phyloP scores from a whole-genome alignment of 2,113 vertebrate species.

The Myxocyprinus asiaticus region DNA sequence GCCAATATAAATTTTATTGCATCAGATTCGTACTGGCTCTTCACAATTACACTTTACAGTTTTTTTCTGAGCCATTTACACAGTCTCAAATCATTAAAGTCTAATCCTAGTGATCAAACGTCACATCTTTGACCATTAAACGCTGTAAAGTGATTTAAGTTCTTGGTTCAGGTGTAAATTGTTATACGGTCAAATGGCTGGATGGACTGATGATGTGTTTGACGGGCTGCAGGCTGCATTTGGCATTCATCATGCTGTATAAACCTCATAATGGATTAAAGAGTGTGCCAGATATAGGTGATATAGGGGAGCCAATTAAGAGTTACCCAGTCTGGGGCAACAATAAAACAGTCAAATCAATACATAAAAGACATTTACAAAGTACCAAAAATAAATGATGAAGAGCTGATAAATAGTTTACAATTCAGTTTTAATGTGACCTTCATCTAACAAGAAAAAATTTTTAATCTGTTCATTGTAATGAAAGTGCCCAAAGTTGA shows the following conservation, averaged over 20 bases:
- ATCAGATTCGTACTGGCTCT: no score
- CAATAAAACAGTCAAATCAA: no score
- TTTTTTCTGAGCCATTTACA: background rate
- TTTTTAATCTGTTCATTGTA: no score
- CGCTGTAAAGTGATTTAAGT: background rate
- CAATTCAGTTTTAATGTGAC: no score
- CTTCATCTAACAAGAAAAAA: no score
- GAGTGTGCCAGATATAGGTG: slow-evolving; percentile 52
- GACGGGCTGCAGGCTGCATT: slow-evolving; percentile 8
- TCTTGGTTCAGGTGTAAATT: background rate
- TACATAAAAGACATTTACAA: no score
- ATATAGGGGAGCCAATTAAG: slow-evolving; percentile 57
- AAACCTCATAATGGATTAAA: slow-evolving; percentile 51
- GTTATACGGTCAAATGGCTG: slow-evolving; percentile 9
- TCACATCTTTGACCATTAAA: background rate
- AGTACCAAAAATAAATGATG: no score
- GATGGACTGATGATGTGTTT: background rate
- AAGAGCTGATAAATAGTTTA: no score
- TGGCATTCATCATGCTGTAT: slow-evolving; percentile 29
- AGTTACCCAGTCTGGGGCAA: no score
- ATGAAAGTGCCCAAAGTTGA: no score
- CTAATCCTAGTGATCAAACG: background rate
- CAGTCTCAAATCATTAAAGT: background rate
- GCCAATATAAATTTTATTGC: no score
- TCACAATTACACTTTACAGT: background rate